Evolutionary conservation across 1,140 invertebrate species (phyloP).

Genomic region (Paraescarpia echinospica): DNA sequence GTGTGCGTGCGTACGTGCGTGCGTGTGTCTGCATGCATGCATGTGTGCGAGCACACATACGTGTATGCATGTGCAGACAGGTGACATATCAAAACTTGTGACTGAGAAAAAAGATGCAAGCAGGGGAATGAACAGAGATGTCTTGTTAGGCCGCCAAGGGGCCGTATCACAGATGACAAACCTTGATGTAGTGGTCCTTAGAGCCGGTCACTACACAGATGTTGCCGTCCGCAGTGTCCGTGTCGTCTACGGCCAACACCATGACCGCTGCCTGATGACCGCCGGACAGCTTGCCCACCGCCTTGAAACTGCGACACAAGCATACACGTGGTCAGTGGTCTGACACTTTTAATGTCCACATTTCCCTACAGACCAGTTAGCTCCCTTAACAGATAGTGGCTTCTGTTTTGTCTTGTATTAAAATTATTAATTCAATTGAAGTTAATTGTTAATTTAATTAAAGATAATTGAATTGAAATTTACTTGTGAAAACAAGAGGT

Average conservation of each 20-base stretch:
- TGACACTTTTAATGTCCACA: too few relatives aligned
- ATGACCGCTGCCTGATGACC: slow-evolving; percentile 84
- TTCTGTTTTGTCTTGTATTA: too few relatives aligned
- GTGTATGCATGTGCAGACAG: background rate
- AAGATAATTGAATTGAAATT: too few relatives aligned
- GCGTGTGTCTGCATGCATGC: too few relatives aligned
- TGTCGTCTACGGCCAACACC: slow-evolving; percentile 72
- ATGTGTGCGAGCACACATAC: background rate
- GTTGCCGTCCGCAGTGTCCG: slow-evolving; percentile 59
- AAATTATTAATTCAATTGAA: too few relatives aligned
- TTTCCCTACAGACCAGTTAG: too few relatives aligned
- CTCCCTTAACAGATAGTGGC: too few relatives aligned
- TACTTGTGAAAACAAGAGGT: too few relatives aligned
- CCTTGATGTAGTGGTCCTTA: slow-evolving; percentile 83
- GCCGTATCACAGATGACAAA: slow-evolving; percentile 29
- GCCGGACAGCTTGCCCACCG: slow-evolving; percentile 76
- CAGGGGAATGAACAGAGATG: background rate
- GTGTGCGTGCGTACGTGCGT: too few relatives aligned
- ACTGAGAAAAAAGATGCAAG: background rate
- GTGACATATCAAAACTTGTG: background rate
- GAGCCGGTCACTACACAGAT: slow-evolving; percentile 76
- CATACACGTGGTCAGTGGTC: background rate
- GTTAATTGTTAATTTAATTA: too few relatives aligned
- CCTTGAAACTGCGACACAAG: slow-evolving; percentile 63
- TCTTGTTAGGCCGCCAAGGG: background rate